Evolutionary conservation across 2,888 invertebrate species (phyloP), one percentile per base, ranked within the genome.

Genomic region (Athalia cordata): DNA sequence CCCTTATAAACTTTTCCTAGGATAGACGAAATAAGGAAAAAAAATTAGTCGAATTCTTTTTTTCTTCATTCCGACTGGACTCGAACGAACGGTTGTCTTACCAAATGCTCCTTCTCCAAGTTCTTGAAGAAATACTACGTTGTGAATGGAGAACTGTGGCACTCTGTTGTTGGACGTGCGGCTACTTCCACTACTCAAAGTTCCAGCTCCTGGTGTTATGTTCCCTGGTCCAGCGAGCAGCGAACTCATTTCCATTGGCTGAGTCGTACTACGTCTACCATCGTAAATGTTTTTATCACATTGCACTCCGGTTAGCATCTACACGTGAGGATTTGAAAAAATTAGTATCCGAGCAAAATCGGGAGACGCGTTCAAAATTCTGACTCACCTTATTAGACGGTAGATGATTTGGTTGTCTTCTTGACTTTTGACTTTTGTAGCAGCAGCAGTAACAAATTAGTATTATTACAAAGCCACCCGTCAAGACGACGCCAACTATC

Each of bases 91-190:
- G 65, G 85, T 29, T 29, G 29, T 29, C 89, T 90, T 91, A 90
- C 99, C 99, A 90, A 98, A 99, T 50, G 98, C 98, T 9, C 99
- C 98, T 91, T 98, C 98, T 43, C 98, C 98, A 50, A 99, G 91
- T 90, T 98, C 97, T 88, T 98, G 97, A 67, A 97, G 92, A 88
- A 98, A 97, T 82, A 95, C 93, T 0, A 97, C 95, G 89, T 96
- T 96, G 79, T 95, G 94, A 79, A 97, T 92, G 0, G 96, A 95
- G 88, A 97, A 97, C 85, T 98, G 98, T 3, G 96, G 95, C 64
- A 97, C 95, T 84, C 95, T 83, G 86, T 92, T 93, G 9, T 92
- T 92, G 5, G 93, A 91, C 11, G 88, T 88, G 83, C 89, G 86
- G 80, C 89, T 89, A 89, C 91, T 86, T 84, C 91, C 85, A 88